Evolutionary conservation across 2,888 invertebrate species (phyloP).

Genomic region (Rhamnusium bicolor): DNA sequence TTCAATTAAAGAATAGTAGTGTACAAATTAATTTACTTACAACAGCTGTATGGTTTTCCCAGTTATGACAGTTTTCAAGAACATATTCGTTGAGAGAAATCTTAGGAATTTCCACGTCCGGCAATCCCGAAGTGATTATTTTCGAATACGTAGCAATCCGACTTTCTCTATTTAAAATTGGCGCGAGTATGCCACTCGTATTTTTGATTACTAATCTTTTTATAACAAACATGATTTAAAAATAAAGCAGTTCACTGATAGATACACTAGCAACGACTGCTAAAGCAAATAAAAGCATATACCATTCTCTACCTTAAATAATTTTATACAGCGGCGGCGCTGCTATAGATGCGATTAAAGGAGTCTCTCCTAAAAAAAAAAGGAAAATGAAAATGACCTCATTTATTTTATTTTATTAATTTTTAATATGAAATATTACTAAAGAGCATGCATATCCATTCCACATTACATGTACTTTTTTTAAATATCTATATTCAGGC

Average conservation of each 20-base stretch:
- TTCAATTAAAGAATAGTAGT: no score
- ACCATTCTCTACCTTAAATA: not conserved
- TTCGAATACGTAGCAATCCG: not conserved
- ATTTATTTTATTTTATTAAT: no score
- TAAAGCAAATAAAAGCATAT: constrained; percentile 8
- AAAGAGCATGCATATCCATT: no score
- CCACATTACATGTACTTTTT: no score
- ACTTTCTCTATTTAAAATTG: constrained; percentile 1
- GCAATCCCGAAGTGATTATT: constrained; percentile 62
- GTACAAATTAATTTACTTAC: constrained; percentile 72
- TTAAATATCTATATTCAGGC: no score
- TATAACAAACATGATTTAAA: constrained; percentile 10
- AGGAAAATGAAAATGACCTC: no score
- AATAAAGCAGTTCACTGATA: not conserved
- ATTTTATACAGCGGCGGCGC: not conserved
- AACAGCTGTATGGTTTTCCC: constrained; percentile 75
- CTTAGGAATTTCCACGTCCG: constrained; percentile 73
- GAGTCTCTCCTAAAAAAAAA: no score
- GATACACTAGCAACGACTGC: constrained; percentile 1
- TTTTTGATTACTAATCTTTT: not conserved
- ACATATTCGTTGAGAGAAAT: constrained; percentile 75
- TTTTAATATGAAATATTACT: no score
- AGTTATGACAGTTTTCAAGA: constrained; percentile 73
- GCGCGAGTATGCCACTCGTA: not conserved
- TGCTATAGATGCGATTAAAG: not conserved